Evolutionary conservation across 2,888 invertebrate genomes (phyloP), one percentile per base, ranked within the genome.

Genomic region (Monoplex corrugatus): DNA sequence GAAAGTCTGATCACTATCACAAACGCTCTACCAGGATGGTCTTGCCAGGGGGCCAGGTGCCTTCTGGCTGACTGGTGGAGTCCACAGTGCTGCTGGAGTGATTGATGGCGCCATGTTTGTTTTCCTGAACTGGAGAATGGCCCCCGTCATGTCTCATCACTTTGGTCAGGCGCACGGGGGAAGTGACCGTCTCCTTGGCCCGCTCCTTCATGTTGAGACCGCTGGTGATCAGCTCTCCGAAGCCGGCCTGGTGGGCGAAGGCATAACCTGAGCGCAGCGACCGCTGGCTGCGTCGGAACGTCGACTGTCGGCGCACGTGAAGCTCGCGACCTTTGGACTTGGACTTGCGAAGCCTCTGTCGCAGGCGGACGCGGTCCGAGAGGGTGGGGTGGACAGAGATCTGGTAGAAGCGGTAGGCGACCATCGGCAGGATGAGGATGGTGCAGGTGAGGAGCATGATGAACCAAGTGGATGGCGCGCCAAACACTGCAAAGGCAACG

Each of bases 251-350:
- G 96, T 99, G 99, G 89, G 99, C 98, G 97, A 99, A 99, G 19
- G 99, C 99, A 96, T 99, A 99, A 89, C 99, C 99, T 28, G 99
- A 99, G 89, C 99, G 98, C 91, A 99, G 97, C 50, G 98, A 99
- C 63, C 99, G 97, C 23, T 95, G 95, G 90, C 98, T 98, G 94
- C 98, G 97, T 90, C 98, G 97, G 0, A 98, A 98, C 85, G 94
- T 96, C 83, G 94, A 96, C 43, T 95, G 93, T 44, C 95, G 92
- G 45, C 94, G 93, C 35, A 95, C 91, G 82, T 93, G 92, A 6
- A 94, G 90, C 83, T 95, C 95, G 50, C 93, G 92, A n/a, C 94
- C 92, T 83, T 93, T 93, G 23, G 95, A 93, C 90, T 95, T 95
- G 82, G 94, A 93, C 90, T 95, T 94, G 88, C 92, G 94, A 88